Evolutionary conservation across 2,888 invertebrate genomes (phyloP).

Genomic region (Helicoverpa assulta): DNA sequence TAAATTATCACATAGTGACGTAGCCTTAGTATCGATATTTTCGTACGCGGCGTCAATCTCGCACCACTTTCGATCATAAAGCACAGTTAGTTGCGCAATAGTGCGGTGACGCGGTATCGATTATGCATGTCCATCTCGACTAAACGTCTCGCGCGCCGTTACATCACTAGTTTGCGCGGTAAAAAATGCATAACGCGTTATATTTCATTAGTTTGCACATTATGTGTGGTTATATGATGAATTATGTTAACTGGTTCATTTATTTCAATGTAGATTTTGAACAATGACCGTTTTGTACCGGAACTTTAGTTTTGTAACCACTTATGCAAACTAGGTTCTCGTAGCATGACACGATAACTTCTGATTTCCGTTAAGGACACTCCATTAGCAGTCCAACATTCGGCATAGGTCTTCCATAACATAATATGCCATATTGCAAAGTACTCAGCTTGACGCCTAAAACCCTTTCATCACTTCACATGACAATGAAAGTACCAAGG

Average conservation of each 20-base stretch:
- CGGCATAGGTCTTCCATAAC: too few species aligned
- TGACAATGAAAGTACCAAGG: too few species aligned
- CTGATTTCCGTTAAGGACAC: too few species aligned
- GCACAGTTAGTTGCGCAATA: constrained; percentile 61
- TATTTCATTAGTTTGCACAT: constrained; percentile 20
- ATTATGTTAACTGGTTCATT: not conserved
- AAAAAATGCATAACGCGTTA: constrained; percentile 41
- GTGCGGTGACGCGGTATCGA: constrained; percentile 54
- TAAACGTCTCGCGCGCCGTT: constrained; percentile 45
- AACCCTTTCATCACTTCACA: too few species aligned
- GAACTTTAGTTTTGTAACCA: not conserved
- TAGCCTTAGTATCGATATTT: constrained; percentile 6
- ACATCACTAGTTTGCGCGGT: constrained; percentile 47
- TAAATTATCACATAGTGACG: not conserved
- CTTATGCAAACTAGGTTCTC: too few species aligned
- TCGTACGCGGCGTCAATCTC: constrained; percentile 37
- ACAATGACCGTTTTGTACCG: not conserved
- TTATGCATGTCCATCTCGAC: constrained; percentile 59
- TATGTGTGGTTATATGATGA: constrained; percentile 24
- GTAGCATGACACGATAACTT: too few species aligned
- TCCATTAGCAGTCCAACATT: too few species aligned
- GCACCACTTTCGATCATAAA: constrained; percentile 67
- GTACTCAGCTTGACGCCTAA: too few species aligned
- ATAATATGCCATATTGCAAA: too few species aligned
- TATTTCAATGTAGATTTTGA: not conserved